Base-by-base conservation (phyloP, 2,113 vertebrate genomes). In the Manacus vitellinus region DNA sequence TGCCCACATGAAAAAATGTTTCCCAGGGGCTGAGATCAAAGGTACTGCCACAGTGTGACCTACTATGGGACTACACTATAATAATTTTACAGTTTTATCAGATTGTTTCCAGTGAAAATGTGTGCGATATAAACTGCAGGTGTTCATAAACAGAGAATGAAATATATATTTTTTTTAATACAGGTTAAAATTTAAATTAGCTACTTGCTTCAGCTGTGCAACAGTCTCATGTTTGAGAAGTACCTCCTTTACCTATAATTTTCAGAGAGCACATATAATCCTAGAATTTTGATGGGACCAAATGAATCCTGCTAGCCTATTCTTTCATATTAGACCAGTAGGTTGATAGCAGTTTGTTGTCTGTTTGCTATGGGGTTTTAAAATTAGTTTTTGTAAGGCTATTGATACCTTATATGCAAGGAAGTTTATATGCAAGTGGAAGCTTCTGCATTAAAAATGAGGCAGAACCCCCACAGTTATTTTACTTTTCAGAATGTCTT, bases 21-120 rank as follows among this genome's bases (percentile, higher is more conserved):
- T 97, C 95, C 96, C 84, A 74, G 47, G 76, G 97, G 85, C 96
- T 85, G 65, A 97, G 96, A 98, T 98, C 97, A 98, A 98, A 98
- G 97, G 68, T 96, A 88, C 46, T 80, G 85, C 94, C 91, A 87
- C 7, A 87, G 78, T 95, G 83, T 95, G 96, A 96, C 87, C 90
- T 95, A 88, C 83, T 92, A 66, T 62, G 74, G 94, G 92, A 92
- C 84, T 95, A 72, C 51, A 80, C 92, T 93, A 78, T 95, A 97
- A 97, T 74, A 96, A 97, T 97, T 98, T 98, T 97, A 98, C 94
- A 95, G 96, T 96, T 97, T 96, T 91, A 96, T 84, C 89, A 94
- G 93, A 97, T 97, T 97, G 89, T 95, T 96, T 97, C 93, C 90
- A 94, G 90, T 92, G 76, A 88, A 97, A 95, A 86, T 88, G 92